phyloP scores from a whole-genome alignment of 2,888 invertebrate genomes.

The Pristionchus fissidentatus region DNA sequence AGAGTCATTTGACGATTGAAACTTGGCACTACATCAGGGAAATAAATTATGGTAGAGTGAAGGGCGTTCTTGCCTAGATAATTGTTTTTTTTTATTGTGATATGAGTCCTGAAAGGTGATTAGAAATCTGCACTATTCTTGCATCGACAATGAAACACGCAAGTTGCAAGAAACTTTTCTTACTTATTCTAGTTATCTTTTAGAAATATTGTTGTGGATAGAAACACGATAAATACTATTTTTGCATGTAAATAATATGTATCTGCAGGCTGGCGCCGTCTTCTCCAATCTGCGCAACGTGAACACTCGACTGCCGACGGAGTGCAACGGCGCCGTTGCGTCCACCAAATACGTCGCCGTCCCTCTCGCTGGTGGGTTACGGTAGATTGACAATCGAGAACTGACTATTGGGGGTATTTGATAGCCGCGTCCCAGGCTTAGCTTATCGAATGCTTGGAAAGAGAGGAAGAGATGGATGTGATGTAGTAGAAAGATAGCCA shows the following conservation, averaged over 20 bases:
- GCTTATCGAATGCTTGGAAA: neutral
- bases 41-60: neutral
- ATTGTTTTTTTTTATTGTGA: too few relatives aligned
- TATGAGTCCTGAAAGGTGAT: too few relatives aligned
- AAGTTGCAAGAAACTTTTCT: neutral
- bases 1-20: neutral
- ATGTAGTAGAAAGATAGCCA: neutral
- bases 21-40: neutral
- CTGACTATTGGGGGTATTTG: neutral
- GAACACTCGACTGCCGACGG: constrained; percentile 70
- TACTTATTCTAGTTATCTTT: too few relatives aligned
- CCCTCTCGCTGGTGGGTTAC: constrained; percentile 42
- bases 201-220: too few relatives aligned
- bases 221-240: too few relatives aligned
- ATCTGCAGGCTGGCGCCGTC: constrained; percentile 47
- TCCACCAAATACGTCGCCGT: constrained; percentile 85
- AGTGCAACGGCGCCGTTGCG: constrained; percentile 78
- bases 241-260: too few relatives aligned
- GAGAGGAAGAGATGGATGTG: neutral
- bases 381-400: constrained; percentile 34
- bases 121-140: neutral
- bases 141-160: neutral
- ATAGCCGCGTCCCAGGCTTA: neutral
- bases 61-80: neutral
- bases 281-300: constrained; percentile 71